Conservation (phyloP, 2,113 vertebrate genomes). For the Trogon melanurus region DNA sequence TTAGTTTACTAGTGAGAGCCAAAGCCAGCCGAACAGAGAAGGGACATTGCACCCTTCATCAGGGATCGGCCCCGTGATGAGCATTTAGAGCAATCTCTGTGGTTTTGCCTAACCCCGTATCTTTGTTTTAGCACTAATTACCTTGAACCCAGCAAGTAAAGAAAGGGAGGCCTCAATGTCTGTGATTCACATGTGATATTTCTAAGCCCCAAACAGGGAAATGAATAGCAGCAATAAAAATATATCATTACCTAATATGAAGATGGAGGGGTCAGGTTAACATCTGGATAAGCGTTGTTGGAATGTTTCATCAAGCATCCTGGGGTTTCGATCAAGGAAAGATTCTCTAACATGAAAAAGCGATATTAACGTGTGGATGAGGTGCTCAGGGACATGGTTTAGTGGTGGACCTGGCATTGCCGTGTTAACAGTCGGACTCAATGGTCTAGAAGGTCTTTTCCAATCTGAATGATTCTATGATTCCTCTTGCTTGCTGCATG, state of each 20-base stretch:
- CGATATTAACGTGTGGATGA: background rate
- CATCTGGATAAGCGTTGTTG: background rate
- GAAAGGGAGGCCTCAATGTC: background rate
- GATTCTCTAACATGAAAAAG: fast-evolving
- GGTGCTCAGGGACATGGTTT: no score
- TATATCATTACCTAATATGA: background rate
- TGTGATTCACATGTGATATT: background rate
- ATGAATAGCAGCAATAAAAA: background rate
- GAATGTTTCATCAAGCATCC: background rate
- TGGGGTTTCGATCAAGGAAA: background rate
- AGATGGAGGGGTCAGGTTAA: background rate
- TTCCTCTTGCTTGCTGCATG: background rate
- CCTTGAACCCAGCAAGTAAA: no score
- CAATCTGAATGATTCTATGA: no score
- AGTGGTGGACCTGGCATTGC: no score
- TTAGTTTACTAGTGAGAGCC: background rate
- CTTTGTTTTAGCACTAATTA: background rate
- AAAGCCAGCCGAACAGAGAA: background rate
- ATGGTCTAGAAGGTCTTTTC: no score
- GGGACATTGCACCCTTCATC: background rate
- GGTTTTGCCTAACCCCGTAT: fast-evolving
- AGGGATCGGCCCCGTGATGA: fast-evolving
- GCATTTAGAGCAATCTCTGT: background rate
- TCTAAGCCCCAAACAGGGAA: background rate
- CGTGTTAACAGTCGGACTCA: no score